A percentile compares a stretch with the other conserved stretches of the same genome.
Conservation (phyloP, 2,888 invertebrate species). For the Drosophila incognita region DNA sequence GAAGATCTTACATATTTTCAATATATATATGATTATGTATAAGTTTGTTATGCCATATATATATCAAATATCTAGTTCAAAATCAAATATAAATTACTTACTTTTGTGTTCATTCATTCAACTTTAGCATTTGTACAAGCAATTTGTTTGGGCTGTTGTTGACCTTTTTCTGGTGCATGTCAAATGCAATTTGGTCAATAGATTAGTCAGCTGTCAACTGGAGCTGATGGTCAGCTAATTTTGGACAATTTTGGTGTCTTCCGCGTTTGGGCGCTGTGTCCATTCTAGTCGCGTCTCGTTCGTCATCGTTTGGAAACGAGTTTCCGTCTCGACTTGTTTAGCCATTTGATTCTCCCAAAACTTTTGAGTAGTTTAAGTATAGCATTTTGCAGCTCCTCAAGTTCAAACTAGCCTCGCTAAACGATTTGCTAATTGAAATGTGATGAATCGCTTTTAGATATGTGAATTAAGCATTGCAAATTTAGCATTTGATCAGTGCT, state of each 20-base stretch:
- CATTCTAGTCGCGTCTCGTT: conserved; percentile 5
- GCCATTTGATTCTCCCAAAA: conserved; percentile 10
- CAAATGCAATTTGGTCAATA: conserved; percentile 14
- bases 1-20: background rate
- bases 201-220: conserved; percentile 7
- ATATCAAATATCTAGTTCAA: too few relatives aligned
- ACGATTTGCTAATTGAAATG: conserved; percentile 19
- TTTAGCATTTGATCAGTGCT: background rate
- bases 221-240: conserved; percentile 10
- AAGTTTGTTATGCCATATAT: background rate
- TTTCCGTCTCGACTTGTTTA: conserved; percentile 23
- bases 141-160: background rate
- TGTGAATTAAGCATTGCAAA: conserved; percentile 14
- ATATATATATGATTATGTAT: background rate
- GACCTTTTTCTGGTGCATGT: conserved; percentile 7
- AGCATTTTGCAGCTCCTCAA: conserved; percentile 41
- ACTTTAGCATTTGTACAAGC: background rate
- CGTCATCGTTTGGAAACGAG: conserved; percentile 17
- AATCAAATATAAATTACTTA: too few relatives aligned
- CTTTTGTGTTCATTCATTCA: background rate
- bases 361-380: conserved; percentile 12
- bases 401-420: conserved; percentile 26
- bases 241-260: conserved; percentile 32
- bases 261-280: conserved; percentile 30
- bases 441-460: background rate